Evolutionary conservation across 2,797 vertebrate genomes (phyloP), one percentile per base, ranked within the genome.

Genomic region (Apogon hyalosoma): DNA sequence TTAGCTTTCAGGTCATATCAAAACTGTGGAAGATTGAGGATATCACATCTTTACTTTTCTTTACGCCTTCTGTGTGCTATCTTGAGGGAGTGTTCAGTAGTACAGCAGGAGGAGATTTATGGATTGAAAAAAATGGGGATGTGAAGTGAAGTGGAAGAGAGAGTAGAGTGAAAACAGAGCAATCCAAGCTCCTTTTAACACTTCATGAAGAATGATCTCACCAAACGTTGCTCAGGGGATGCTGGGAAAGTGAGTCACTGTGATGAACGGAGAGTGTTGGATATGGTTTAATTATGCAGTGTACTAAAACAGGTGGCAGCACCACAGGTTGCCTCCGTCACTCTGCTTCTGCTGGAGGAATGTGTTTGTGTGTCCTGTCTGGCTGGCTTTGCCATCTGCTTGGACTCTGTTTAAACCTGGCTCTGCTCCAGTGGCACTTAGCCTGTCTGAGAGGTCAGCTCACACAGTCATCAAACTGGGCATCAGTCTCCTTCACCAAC

Each of bases 261-360:
- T 63, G 59, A 68, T 11, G 78, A 76, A 84, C 51, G 16, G 71
- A 55, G 70, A 82, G 55, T 77, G 81, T 70, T 41, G 82, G 81
- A 81, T 68, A 68, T 63, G 65, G 64, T 91, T 87, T 92, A 91
- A 90, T 92, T 89, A 90, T 75, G 84, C 83, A 53, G 84, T 14
- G 69, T 52, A 61, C 68, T 57, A 57, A 87, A 88, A 87, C 92
- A 93, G 92, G 93, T 93, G 91, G 92, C 85, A 38, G 53, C 88
- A 81, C 86, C 73, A 66, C 82, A 87, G 88, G 93, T 84, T 69
- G 85, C 77, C 85, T 78, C 73, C 28, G 61, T 84, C 65, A 60
- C 79, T 83, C 50, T 72, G 65, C 73, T 71, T 78, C 84, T 83
- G 76, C 69, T 74, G 71, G 67, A 86, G 59, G 69, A 87, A 79